These are phyloP conservation scores for Cirrhinus mrigala DNA, from an alignment of 2,797 vertebrate species.

Conservation along the genomic window DNA sequence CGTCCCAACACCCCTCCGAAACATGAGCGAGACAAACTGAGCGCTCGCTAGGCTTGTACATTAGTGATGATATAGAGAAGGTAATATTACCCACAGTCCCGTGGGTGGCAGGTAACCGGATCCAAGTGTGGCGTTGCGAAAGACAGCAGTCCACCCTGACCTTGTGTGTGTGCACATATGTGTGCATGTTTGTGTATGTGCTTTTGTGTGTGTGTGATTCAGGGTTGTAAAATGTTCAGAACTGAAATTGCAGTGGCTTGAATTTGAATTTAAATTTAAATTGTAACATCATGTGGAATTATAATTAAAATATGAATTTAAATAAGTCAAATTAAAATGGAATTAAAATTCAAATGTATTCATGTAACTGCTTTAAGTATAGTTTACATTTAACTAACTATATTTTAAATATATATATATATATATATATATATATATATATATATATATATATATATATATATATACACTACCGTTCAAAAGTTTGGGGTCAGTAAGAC, in stretches of 20 bases:
- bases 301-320: not conserved
- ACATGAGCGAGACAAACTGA: not conserved
- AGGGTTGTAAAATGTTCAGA: no score
- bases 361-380: no score
- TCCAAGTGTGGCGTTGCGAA: slow-evolving; percentile 18
- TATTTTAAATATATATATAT: not conserved
- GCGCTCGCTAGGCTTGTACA: not conserved
- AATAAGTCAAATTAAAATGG: not conserved
- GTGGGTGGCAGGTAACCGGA: slow-evolving; percentile 2
- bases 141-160: not conserved
- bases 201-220: no score
- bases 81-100: slow-evolving; percentile 37
- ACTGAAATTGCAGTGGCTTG: not conserved
- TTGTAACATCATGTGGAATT: not conserved
- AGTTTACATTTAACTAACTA: not conserved
- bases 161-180: not conserved
- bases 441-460: no score
- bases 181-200: not conserved
- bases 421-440: no score
- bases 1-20: not conserved
- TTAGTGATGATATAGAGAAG: slow-evolving; percentile 8
- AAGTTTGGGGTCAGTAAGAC: no score
- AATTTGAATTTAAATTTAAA: not conserved
- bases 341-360: not conserved
- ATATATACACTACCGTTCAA: no score